Evolutionary conservation across 2,888 invertebrate genomes (phyloP).

Genomic region (Troglohyphantes excavatus): DNA sequence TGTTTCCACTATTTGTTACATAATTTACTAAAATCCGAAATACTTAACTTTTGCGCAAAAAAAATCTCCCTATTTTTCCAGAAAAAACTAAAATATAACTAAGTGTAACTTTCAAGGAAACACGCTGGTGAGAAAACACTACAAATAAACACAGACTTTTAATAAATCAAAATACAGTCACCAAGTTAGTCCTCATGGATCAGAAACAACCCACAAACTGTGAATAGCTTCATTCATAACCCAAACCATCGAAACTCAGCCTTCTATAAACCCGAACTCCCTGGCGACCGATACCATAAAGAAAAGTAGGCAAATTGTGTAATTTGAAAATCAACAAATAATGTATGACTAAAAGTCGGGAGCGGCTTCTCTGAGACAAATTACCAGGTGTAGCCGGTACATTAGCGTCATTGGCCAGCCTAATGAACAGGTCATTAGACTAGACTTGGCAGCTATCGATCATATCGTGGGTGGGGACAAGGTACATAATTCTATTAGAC

Average conservation of each 20-base stretch:
- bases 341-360: slow-evolving; percentile 67
- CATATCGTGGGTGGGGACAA: slow-evolving; percentile 70
- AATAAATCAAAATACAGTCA: too few species aligned
- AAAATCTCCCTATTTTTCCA: too few species aligned
- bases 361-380: slow-evolving; percentile 59
- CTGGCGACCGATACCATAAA: not conserved
- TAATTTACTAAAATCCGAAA: too few species aligned
- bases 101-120: too few species aligned
- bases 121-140: too few species aligned
- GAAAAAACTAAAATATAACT: too few species aligned
- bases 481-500: slow-evolving; percentile 65
- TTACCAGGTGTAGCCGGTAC: slow-evolving; percentile 73
- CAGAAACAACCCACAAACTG: too few species aligned
- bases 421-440: slow-evolving; percentile 78
- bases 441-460: slow-evolving; percentile 69
- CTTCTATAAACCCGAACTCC: not conserved
- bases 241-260: not conserved
- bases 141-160: too few species aligned
- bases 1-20: too few species aligned
- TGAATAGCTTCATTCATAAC: not conserved
- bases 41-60: too few species aligned
- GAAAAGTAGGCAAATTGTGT: slow-evolving; percentile 37
- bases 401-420: slow-evolving; percentile 73
- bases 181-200: too few species aligned
- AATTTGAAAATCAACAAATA: slow-evolving; percentile 73